phyloP scores from a whole-genome alignment of 1,140 invertebrate genomes.

The Drosophila bipectinata region DNA sequence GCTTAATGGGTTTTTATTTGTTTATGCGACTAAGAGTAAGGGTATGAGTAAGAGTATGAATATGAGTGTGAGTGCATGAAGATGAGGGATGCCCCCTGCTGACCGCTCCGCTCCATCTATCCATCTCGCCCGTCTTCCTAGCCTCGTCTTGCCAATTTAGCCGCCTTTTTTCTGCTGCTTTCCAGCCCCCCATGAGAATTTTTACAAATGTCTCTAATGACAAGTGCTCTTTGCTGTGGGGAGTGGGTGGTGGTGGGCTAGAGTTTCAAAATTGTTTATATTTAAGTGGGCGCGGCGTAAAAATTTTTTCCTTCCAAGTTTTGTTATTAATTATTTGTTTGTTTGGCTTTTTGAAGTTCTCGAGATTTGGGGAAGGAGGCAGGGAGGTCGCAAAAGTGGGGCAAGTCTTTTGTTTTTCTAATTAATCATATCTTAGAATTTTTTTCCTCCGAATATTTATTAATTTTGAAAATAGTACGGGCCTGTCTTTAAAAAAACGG shows the following conservation, averaged over 20 bases:
- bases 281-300: constrained; percentile 36
- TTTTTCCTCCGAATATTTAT: too few relatives aligned
- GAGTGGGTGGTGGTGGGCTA: constrained; percentile 6
- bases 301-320: constrained; percentile 18
- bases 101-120: constrained; percentile 28
- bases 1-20: constrained; percentile 81
- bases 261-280: constrained; percentile 46
- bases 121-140: not conserved
- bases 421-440: not conserved
- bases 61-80: constrained; percentile 29
- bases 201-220: constrained; percentile 72
- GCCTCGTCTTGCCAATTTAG: constrained; percentile 35
- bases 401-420: not conserved
- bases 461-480: too few relatives aligned
- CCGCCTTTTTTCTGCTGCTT: constrained; percentile 23
- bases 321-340: constrained; percentile 48
- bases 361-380: not conserved
- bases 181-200: constrained; percentile 61
- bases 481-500: too few relatives aligned
- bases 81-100: constrained; percentile 55
- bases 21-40: constrained; percentile 50
- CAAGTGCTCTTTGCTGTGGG: constrained; percentile 56
- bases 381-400: not conserved
- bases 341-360: constrained; percentile 31
- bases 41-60: constrained; percentile 13